A percentile compares a stretch with the other conserved stretches of the same genome.
Evolutionary conservation across 1,140 invertebrate species (phyloP).

Genomic region (Dinothrombium tinctorium): DNA sequence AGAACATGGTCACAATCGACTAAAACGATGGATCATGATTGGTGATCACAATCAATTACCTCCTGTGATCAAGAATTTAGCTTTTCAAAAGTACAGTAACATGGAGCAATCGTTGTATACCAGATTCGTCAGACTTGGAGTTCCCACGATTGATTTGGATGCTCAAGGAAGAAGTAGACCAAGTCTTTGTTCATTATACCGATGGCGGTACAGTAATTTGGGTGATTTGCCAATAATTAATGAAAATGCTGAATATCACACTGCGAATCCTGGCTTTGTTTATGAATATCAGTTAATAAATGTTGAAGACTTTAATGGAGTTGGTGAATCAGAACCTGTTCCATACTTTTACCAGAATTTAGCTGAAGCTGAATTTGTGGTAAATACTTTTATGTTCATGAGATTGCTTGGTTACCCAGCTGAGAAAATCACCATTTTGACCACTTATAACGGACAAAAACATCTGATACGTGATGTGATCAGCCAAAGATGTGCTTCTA

Average conservation of each 20-base stretch:
- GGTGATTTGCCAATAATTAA: conserved; percentile 75
- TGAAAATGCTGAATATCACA: conserved; percentile 50
- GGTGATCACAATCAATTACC: conserved; percentile 98
- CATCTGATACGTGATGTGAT: conserved; percentile 90
- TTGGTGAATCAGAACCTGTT: conserved; percentile 89
- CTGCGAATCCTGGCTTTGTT: conserved; percentile 60
- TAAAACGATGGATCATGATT: conserved; percentile 99
- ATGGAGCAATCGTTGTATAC: conserved; percentile 99
- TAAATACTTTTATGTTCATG: conserved; percentile 98
- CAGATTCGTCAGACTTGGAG: conserved; percentile 75
- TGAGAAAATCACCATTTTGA: conserved; percentile 92
- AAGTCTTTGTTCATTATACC: conserved; percentile 80
- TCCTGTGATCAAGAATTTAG: conserved; percentile 98
- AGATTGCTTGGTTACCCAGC: conserved; percentile 85
- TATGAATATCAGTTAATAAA: conserved; percentile 91
- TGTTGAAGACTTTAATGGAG: conserved; percentile 86
- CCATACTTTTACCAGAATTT: conserved; percentile 98
- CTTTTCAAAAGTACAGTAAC: conserved; percentile 98
- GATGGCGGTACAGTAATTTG: conserved; percentile 89
- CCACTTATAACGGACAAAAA: conserved; percentile 98
- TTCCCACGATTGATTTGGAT: conserved; percentile 89
- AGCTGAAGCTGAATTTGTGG: conserved; percentile 93
- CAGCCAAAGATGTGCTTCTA: conserved; percentile 71
- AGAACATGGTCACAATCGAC: conserved; percentile 72
- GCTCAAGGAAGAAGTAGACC: conserved; percentile 82